Conservation (phyloP, 2,113 vertebrate species). For the Epinephelus cyanopodus region DNA sequence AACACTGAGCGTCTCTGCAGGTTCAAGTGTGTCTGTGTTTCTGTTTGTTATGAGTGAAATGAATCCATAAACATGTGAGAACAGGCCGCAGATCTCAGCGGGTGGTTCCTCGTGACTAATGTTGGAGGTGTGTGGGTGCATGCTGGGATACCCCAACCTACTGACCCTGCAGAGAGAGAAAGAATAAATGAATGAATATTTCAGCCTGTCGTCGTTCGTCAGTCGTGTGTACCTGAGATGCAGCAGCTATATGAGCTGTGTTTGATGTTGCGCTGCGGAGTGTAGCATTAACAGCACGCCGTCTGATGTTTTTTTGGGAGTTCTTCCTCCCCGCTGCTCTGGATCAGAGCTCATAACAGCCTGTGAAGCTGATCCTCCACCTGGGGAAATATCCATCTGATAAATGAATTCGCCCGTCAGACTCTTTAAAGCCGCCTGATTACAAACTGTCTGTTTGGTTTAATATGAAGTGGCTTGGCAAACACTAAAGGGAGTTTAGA, state of each 20-base stretch:
- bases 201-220: neutral
- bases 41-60: neutral
- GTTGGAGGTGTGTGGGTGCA: neutral
- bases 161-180: neutral
- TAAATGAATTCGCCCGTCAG: constrained; percentile 51
- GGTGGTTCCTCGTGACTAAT: neutral
- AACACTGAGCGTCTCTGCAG: neutral
- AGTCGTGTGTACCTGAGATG: neutral
- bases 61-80: neutral
- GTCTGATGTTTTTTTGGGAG: neutral
- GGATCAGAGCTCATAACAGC: constrained; percentile 48
- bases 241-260: neutral
- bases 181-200: too few relatives aligned
- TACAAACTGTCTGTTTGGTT: constrained; percentile 63
- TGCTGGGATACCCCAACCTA: neutral
- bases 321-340: constrained; percentile 9
- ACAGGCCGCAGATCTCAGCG: neutral
- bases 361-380: constrained; percentile 44
- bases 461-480: constrained; percentile 59
- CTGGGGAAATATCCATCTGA: constrained; percentile 62
- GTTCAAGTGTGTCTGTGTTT: neutral
- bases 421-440: constrained; percentile 59
- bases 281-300: neutral
- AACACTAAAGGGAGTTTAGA: constrained; percentile 58
- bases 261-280: neutral